A percentile compares a stretch with the other conserved stretches of the same genome.
These are phyloP conservation scores for Rhincodon typus DNA, from an alignment of 2,797 vertebrate species.

Conservation along the genomic window DNA sequence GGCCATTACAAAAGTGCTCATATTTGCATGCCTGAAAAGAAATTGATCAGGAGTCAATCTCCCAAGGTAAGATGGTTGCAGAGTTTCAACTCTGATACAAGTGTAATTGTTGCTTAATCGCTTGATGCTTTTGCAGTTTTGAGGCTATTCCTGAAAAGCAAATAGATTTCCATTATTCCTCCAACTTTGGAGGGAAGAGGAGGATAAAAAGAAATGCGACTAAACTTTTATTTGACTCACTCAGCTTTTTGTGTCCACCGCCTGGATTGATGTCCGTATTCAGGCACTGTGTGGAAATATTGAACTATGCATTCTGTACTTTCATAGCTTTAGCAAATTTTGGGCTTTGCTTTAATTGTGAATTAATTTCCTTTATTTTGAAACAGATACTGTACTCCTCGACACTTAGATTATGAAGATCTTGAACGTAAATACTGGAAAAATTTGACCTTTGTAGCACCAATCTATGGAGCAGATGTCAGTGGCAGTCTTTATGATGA, in stretches of 20 bases:
- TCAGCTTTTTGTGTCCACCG: not conserved
- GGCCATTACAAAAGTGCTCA: not conserved
- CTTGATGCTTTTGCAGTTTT: not conserved
- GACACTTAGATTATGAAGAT: constrained; percentile 88
- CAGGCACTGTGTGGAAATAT: not conserved
- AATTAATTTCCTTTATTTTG: not conserved
- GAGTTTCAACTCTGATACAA: not conserved
- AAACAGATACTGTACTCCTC: constrained; percentile 84
- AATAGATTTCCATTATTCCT: not conserved
- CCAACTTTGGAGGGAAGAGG: not conserved
- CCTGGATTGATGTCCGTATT: not conserved
- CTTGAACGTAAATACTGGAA: constrained; percentile 97
- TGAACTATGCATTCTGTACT: not conserved
- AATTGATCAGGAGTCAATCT: not conserved
- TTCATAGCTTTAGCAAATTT: constrained; percentile 18
- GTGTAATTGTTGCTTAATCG: not conserved
- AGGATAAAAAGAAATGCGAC: not conserved
- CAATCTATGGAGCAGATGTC: constrained; percentile 95
- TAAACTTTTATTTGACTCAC: not conserved
- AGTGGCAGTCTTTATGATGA: constrained; percentile 91
- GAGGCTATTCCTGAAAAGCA: not conserved
- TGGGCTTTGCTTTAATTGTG: not conserved
- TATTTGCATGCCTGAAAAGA: not conserved
- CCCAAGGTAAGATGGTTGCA: not conserved
- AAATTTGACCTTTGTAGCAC: constrained; percentile 91